phyloP scores from a whole-genome alignment of 1,140 invertebrate species.

The Zaprionus vittiger region DNA sequence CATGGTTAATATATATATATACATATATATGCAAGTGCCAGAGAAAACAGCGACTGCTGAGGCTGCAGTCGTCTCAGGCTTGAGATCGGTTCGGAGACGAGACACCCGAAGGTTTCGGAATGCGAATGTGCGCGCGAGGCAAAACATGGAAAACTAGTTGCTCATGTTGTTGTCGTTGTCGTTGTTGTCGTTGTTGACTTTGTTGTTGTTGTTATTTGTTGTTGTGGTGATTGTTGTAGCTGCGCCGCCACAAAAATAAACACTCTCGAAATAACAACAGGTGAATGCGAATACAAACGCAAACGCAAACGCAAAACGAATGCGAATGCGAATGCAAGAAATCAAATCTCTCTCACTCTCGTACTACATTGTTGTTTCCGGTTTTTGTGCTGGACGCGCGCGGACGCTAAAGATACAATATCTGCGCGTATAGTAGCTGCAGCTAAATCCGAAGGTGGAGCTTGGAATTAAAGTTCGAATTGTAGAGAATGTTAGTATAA shows the following conservation, averaged over 20 bases:
- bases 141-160: conserved; percentile 77
- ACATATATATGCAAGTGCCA: neutral
- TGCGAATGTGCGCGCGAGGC: conserved; percentile 51
- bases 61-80: conserved; percentile 28
- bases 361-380: conserved; percentile 60
- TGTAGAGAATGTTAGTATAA: neutral
- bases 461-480: neutral
- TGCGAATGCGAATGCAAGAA: conserved; percentile 61
- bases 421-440: neutral
- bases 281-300: conserved; percentile 66
- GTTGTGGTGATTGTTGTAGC: conserved; percentile 30
- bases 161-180: conserved; percentile 50
- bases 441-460: conserved; percentile 18
- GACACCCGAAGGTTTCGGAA: conserved; percentile 53
- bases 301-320: neutral
- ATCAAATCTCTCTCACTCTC: conserved; percentile 51
- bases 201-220: conserved; percentile 39
- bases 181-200: conserved; percentile 18
- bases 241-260: conserved; percentile 61
- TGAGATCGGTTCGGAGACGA: conserved; percentile 26
- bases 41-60: conserved; percentile 19
- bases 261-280: conserved; percentile 73
- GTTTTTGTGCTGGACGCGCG: conserved; percentile 40
- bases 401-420: neutral
- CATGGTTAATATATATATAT: neutral